A percentile compares a stretch with the other conserved stretches of the same genome.
Conservation (phyloP, 37 sponge, comb jelly and placozoan genomes). For the Chondrilla cf. caribensis region DNA sequence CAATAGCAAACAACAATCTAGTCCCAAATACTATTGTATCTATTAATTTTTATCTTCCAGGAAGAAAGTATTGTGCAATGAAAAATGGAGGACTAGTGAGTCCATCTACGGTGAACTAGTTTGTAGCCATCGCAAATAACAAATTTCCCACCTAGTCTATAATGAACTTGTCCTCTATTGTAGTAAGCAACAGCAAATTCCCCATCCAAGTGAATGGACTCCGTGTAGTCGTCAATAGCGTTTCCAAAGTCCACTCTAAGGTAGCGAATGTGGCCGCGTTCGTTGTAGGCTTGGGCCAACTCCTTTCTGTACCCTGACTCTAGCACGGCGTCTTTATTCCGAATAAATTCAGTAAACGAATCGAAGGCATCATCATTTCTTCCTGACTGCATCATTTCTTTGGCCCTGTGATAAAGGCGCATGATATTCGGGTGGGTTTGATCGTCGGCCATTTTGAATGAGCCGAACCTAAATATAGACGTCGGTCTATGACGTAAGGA, state of each 20-base stretch:
- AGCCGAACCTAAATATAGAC: background rate
- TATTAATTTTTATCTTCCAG: no score
- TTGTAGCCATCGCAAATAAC: no score
- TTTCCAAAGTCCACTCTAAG: slow-evolving; percentile 81
- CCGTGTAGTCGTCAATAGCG: slow-evolving; percentile 84
- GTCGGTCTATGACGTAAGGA: background rate
- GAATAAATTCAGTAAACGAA: background rate
- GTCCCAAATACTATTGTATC: no score
- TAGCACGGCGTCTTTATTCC: background rate
- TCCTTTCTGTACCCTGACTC: background rate
- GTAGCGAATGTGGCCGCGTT: slow-evolving; percentile 82
- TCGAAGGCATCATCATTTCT: slow-evolving; percentile 16
- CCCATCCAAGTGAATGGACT: slow-evolving; percentile 61
- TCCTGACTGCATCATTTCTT: background rate
- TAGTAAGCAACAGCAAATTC: slow-evolving; percentile 78
- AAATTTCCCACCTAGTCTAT: slow-evolving; percentile 81
- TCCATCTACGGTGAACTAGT: no score
- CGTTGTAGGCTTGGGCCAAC: slow-evolving; percentile 78
- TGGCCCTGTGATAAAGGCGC: background rate
- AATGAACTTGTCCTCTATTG: slow-evolving; percentile 91
- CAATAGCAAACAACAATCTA: no score
- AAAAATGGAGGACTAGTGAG: no score
- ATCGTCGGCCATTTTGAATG: slow-evolving; percentile 18
- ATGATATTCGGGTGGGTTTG: no score
- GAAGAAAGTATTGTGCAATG: no score